A percentile compares a stretch with the other conserved stretches of the same genome.
Conservation (phyloP, 1,140 invertebrate species). For the Atta colombica region DNA sequence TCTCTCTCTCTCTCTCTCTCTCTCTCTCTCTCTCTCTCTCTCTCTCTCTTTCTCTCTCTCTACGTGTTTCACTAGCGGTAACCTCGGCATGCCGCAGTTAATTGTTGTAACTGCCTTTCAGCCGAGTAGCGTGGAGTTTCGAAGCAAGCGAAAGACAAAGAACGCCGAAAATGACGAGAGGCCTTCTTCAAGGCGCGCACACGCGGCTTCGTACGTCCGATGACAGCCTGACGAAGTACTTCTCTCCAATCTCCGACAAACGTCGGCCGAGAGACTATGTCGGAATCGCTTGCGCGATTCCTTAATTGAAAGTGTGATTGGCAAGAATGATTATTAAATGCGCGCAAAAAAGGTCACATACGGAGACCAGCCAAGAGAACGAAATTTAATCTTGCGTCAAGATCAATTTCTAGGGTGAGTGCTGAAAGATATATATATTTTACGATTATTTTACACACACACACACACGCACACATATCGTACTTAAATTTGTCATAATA, state of each 20-base stretch:
- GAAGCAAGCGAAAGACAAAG: constrained; percentile 60
- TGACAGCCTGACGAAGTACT: constrained; percentile 69
- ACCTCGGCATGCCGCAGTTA: constrained; percentile 55
- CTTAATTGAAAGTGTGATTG: constrained; percentile 69
- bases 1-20: too few species aligned
- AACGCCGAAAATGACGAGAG: constrained; percentile 61
- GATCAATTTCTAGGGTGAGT: background rate
- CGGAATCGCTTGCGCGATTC: constrained; percentile 14
- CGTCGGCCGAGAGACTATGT: background rate
- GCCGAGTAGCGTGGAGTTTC: constrained; percentile 32
- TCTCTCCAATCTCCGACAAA: constrained; percentile 46
- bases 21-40: background rate
- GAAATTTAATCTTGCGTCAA: constrained; percentile 36
- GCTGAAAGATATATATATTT: background rate
- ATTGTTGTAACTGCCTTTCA: constrained; percentile 69
- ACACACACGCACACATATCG: too few species aligned
- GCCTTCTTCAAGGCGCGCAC: constrained; percentile 9
- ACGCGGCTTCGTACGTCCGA: constrained; percentile 11
- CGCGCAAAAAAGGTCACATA: constrained; percentile 28
- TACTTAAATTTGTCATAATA: background rate
- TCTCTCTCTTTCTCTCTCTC: background rate
- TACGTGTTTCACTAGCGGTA: constrained; percentile 26
- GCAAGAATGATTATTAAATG: constrained; percentile 64
- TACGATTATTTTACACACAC: too few species aligned
- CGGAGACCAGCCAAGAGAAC: background rate